Base-by-base conservation (phyloP, 2,888 invertebrate genomes). In the Gasteruption jaculator region DNA sequence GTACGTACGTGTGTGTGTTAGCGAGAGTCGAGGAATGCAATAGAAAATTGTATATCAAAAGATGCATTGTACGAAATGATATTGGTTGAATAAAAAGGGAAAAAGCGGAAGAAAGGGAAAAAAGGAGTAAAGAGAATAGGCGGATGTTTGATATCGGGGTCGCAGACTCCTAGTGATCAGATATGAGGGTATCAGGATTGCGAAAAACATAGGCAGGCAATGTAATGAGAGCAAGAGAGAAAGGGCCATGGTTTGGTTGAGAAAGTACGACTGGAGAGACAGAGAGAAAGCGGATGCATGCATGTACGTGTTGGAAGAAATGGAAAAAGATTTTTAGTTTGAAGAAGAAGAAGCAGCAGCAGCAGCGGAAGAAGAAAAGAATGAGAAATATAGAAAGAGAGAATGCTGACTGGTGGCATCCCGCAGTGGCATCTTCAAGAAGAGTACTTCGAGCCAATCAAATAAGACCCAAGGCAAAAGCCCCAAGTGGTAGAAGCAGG, bases 391-490 rank as follows among this genome's bases (percentile, higher is more conserved):
- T 14, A 12, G 12, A 11, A 32, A 50, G 46, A 46, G 33, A 48
- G 45, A 48, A 55, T 51, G 52, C 52, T 52, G 50, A 53, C 44
- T 53, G 31, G 32, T 44, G 40, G 36, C 38, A 48, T 46, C 45
- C 45, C 41, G 48, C 27, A 26, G 39, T 38, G 46, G 27, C 41
- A 33, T 39, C 41, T n/a, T 45, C 43, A 47, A 38, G 36, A 48
- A 38, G 39, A 34, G 41, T 41, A 49, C 45, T 50, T 34, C 42
- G 38, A 41, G 41, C 43, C 48, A 48, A 49, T 49, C 50, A 43
- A 47, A 49, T 46, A 41, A 53, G 46, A 51, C 29, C 42, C 29
- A 32, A 38, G 42, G 32, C 31, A 31, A 42, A 37, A 44, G 24
- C 35, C 24, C 7, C 27, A n/a, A 22, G 20, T 16, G 25, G 15